These are phyloP conservation scores for Hydrolagus affinis DNA, from an alignment of 2,113 vertebrate species.

Conservation along the genomic window DNA sequence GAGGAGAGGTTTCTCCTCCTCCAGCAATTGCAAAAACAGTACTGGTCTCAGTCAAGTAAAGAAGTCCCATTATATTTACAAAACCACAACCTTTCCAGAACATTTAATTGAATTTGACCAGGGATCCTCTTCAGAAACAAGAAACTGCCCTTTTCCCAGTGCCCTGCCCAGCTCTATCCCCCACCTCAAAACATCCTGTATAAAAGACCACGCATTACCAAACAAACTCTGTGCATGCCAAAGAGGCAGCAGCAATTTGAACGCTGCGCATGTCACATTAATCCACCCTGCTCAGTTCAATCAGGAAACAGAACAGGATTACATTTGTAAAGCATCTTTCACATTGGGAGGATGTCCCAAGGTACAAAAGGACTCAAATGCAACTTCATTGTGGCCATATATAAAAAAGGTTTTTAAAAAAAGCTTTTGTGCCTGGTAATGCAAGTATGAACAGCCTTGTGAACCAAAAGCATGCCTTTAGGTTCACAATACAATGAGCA, in stretches of 20 bases:
- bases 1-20: neutral
- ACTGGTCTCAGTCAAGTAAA: neutral
- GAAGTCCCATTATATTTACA: constrained; percentile 13
- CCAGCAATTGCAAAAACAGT: constrained; percentile 1
- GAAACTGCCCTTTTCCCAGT: neutral
- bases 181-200: neutral
- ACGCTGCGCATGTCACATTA: neutral
- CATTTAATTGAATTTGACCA: neutral
- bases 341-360: neutral
- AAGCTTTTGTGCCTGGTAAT: constrained; percentile 18
- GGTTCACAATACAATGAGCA: too few species aligned
- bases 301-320: neutral
- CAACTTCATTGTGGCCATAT: neutral
- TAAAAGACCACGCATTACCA: neutral
- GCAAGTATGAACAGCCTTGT: constrained; percentile 19
- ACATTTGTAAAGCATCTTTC: neutral
- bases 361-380: neutral
- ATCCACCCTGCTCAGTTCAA: neutral
- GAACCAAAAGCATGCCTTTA: too few species aligned
- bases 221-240: neutral
- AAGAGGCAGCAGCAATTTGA: neutral
- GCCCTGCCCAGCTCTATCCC: neutral
- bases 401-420: constrained; percentile 8
- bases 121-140: neutral
- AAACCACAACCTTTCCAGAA: constrained; percentile 14